Evolutionary conservation across 2,888 invertebrate species (phyloP), one percentile per base, ranked within the genome.

Genomic region (Tachina grossa): DNA sequence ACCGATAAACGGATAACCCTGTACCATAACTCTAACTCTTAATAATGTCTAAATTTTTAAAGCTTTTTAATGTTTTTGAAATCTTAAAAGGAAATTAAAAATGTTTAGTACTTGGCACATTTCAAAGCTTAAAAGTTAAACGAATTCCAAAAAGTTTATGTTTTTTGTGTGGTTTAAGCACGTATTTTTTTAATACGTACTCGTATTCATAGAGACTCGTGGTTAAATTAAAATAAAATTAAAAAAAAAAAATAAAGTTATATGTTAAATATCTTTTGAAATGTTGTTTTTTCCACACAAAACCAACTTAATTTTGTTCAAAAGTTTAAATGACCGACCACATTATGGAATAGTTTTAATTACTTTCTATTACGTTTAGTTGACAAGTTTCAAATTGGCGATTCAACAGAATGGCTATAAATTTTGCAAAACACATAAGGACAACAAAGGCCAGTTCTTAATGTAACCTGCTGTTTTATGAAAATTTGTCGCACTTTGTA

Each of bases 311-410:
- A 16, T 39, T 68, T 53, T 31, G 13, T 41, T 41, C 13, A 4
- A 68, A 68, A 68, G 8, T 68, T 65, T 47, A 13, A 47, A 53
- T 68, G 41, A 53, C 16, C 68, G 16, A 68, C 68, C 51, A 53
- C 51, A 53, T 51, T 68, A 16, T 55, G 45, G 8, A 43, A 55
- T 55, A 55, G 22, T 19, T 69, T 69, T 69, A 69, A 69, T 69
- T 69, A 69, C 55, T 55, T 69, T 69, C 47, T 49, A 47, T 66
- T 47, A 66, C 66, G 31, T 49, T 47, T 49, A 49, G n/a, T 31
- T 66, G 66, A 66, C 66, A 66, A 45, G 31, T 66, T 66, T 49
- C 31, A 66, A 66, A 66, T 49, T 66, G 47, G 19, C n/a, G 14
- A 45, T 22, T 31, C 31, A n/a, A 13, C 8, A 8, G 19, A 55